These are phyloP conservation scores for Zonitis immaculata DNA, from an alignment of 2,888 invertebrate species.

Conservation along the genomic window DNA sequence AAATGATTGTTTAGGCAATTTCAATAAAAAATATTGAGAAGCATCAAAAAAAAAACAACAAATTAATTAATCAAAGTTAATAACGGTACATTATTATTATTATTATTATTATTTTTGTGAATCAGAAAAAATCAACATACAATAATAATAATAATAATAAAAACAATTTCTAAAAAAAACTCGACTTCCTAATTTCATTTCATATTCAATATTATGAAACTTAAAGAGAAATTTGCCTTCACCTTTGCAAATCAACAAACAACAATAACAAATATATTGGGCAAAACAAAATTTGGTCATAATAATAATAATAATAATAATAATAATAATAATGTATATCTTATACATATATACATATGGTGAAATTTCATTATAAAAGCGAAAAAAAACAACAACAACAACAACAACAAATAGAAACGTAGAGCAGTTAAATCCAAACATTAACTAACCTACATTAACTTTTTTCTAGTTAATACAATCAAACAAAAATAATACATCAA, in stretches of 20 bases:
- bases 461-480: not conserved
- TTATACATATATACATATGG: no score
- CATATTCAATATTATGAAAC: not conserved
- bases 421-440: not conserved
- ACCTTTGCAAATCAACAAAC: not conserved
- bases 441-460: not conserved
- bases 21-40: no score
- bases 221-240: not conserved
- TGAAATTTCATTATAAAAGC: not conserved
- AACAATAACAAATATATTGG: not conserved
- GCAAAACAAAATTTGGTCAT: not conserved
- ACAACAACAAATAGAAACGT: no score
- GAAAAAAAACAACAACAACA: not conserved
- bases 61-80: no score
- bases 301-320: no score
- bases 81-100: no score
- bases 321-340: no score
- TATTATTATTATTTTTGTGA: no score
- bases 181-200: not conserved
- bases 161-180: not conserved
- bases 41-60: no score
- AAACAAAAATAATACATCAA: not conserved
- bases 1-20: no score
- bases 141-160: not conserved
- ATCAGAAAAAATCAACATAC: no score